Base-by-base conservation (phyloP, 2,113 vertebrate genomes). In the Notarius lentiginosus region DNA sequence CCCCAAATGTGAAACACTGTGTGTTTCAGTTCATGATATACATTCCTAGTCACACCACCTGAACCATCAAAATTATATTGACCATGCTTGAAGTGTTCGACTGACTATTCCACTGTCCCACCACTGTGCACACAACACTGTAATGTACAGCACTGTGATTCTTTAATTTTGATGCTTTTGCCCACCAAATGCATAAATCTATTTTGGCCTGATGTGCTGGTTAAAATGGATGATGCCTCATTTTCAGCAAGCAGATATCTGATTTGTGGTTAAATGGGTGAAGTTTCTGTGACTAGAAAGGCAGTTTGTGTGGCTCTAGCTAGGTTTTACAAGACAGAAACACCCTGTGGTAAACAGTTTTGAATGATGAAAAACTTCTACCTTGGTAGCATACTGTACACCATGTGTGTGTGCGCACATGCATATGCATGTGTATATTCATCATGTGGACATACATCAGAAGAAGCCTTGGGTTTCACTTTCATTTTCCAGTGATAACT, bases 401-500 rank as follows among this genome's bases (percentile, higher is more conserved):
- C 60, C 11, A n/a, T 72, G 47, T 70, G 58, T 72, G 68, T 72
- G 53, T 73, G 24, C 17, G 30, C 58, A 11, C 27, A 4, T 15
- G 68, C 18, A 1, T 73, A 11, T 27, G 7, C 41, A 22, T 73
- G 27, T 53, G 61, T 56, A 53, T 58, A 8, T 41, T 51, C 34
- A 53, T 20, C 2, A 47, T 60, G 47, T 61, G 83, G 55, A 73
- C 83, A 55, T 49, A 53, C 66, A 53, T 66, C 55, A 49, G 63
- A 77, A 61, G 3, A 86, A 51, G 9, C 80, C 27, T 20, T 58
- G 77, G 76, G 22, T 80, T 20, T 81, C 65, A 77, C 18, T 12
- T 76, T 87, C 56, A 66, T 75, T 85, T 87, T 87, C 68, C 27
- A 20, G 60, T 87, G 58, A 41, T 61, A 84, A 79, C 41, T 75